Evolutionary conservation across 2,888 invertebrate species (phyloP), one percentile per base, ranked within the genome.

Genomic region (Troides helena): DNA sequence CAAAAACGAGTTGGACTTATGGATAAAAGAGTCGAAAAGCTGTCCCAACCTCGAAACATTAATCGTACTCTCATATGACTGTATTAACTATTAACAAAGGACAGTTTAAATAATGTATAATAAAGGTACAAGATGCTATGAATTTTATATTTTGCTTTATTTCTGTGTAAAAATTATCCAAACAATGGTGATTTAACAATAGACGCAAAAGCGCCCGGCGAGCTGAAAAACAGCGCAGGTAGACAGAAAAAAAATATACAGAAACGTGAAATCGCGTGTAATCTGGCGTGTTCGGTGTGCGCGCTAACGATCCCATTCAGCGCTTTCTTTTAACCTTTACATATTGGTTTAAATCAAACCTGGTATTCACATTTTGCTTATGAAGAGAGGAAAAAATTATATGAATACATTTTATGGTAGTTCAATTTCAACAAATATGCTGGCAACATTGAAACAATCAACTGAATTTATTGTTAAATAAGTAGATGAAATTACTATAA

Each of bases 271-370:
- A 59, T 65, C 66, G 53, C 50, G n/a, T 46, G n/a, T 43, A 68
- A 63, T 46, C 58, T 56, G 21, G n/a, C 36, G 64, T 53, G 53
- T 68, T 64, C 53, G 63, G 59, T 39, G n/a, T 21, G 5, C 59
- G 39, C 39, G 59, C 64, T 68, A 68, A 64, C 64, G 68, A 64
- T 46, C 53, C 60, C 59, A 68, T 68, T 68, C 64, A 68, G 64
- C 64, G 68, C 58, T 46, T 43, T n/a, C 59, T 53, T 63, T 63
- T 36, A 63, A 53, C 18, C 14, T 53, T 53, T n/a, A 18, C n/a
- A 53, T 53, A 53, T 53, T 53, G 5, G 18, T 53, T 53, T n/a
- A n/a, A 18, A 53, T 53, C 50, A 50, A 17, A n/a, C 18, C 53
- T 14, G 46, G 46, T 53, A 18, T 53, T 53, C 18, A 53, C n/a